Percentiles rank a stretch among this genome's conserved stretches.
These are phyloP conservation scores for Engystomops pustulosus DNA, from an alignment of 2,113 vertebrate species.

Conservation along the genomic window DNA sequence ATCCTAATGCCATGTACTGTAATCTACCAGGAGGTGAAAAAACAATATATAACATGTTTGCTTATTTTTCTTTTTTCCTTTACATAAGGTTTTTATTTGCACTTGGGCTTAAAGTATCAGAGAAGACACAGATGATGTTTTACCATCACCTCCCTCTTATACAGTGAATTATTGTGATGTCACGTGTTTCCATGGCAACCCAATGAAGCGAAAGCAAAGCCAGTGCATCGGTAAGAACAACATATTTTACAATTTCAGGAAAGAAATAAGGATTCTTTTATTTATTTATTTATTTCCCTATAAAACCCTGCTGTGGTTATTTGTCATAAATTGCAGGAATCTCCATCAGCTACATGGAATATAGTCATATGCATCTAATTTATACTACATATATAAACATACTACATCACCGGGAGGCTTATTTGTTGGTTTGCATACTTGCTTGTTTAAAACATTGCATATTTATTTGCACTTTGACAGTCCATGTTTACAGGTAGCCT, in stretches of 20 bases:
- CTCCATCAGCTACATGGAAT: no score
- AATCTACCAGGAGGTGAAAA: no score
- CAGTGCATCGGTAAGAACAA: background rate
- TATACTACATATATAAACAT: no score
- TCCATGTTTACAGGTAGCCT: no score
- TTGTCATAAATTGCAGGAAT: no score
- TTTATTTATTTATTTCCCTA: background rate
- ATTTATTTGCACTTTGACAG: no score
- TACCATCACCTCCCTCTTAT: background rate
- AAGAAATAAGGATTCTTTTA: no score
- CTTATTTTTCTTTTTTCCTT: background rate
- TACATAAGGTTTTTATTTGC: background rate
- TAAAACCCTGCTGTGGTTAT: background rate
- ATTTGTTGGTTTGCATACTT: no score
- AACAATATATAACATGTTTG: background rate
- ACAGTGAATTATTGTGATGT: slow-evolving; percentile 1
- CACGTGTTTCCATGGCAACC: background rate
- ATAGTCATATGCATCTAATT: no score
- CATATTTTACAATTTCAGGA: background rate
- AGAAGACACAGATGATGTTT: background rate
- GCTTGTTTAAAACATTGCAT: no score
- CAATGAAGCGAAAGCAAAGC: background rate
- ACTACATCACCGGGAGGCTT: no score
- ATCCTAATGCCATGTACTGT: no score
- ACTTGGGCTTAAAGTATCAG: background rate